Conservation (phyloP, 2,888 invertebrate genomes). For the Apotomis betuletana region DNA sequence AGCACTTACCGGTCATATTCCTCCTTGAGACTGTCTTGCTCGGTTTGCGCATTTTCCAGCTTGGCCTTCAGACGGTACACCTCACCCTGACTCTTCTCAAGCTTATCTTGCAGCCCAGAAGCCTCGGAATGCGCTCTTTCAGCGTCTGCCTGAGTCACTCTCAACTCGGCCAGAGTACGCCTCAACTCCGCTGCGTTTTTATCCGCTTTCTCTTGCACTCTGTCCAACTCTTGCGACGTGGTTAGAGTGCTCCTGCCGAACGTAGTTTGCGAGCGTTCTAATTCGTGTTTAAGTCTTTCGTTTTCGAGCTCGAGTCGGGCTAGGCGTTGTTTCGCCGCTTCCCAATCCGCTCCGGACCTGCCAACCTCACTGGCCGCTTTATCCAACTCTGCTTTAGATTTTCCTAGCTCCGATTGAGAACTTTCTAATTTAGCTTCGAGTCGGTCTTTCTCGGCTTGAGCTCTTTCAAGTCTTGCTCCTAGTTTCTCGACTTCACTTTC, state of each 20-base stretch:
- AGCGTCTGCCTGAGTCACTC: slow-evolving; percentile 95
- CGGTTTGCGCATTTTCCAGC: slow-evolving; percentile 96
- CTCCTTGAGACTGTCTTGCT: slow-evolving; percentile 95
- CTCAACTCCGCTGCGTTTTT: slow-evolving; percentile 92
- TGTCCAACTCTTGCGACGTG: slow-evolving; percentile 92
- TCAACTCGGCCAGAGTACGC: slow-evolving; percentile 93
- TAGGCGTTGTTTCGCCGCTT: slow-evolving; percentile 91
- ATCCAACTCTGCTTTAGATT: slow-evolving; percentile 96
- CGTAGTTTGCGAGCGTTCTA: slow-evolving; percentile 92
- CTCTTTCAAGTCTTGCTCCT: slow-evolving; percentile 93
- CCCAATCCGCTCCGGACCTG: slow-evolving; percentile 94
- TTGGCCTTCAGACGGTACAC: slow-evolving; percentile 97
- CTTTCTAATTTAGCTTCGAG: slow-evolving; percentile 95
- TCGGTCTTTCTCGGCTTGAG: slow-evolving; percentile 94
- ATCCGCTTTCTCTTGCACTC: slow-evolving; percentile 93
- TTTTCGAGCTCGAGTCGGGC: slow-evolving; percentile 95
- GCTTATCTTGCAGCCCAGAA: slow-evolving; percentile 93
- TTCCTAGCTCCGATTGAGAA: slow-evolving; percentile 96
- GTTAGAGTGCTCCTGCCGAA: slow-evolving; percentile 92
- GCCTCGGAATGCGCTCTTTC: slow-evolving; percentile 93
- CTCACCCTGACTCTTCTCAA: slow-evolving; percentile 97
- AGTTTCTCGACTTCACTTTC: slow-evolving; percentile 96
- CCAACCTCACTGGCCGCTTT: slow-evolving; percentile 95
- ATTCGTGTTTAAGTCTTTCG: slow-evolving; percentile 92
- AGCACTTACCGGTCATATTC: slow-evolving; percentile 89